Base-by-base conservation (phyloP, 30 jellyfish, hydroid and myxozoan species). In the Pseudorhiza aurosa region DNA sequence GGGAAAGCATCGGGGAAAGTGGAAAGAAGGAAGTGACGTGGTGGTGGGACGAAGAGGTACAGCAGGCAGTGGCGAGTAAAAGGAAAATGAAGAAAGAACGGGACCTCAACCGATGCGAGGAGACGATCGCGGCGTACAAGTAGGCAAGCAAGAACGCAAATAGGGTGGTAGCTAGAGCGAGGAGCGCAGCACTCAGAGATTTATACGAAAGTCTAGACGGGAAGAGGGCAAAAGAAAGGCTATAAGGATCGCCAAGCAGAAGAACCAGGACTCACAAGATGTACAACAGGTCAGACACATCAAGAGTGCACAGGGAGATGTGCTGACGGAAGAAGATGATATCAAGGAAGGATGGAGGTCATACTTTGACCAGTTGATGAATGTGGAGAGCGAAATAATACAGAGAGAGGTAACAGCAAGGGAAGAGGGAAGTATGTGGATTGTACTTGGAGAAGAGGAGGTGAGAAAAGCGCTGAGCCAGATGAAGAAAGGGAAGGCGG, bases 401-500 rank as follows among this genome's bases (percentile, higher is more conserved):
- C 14, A 37, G 8, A 35, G 88, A 26, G 56, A 11, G 58, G 35
- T 53, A 22, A 51, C 9, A 27, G 50, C 43, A 42, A 37, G 42
- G 14, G 65, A 8, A 39, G 72, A 58, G 26, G 11, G 79, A 75
- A 30, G 40, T 24, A 68, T 5, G 10, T 42, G 12, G n/a, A 45
- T 12, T 12, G 69, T 11, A 53, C n/a, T n/a, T n/a, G 35, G 14
- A 14, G 35, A 25, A 33, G 79, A 21, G 17, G 88, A 75, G 56
- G 88, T 75, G 68, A 56, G 15, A 42, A 33, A 8, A 1, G 88
- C 68, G 1, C 12, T 75, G 88, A 75, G 47, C n/a, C 19, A n/a
- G 56, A 56, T 75, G 88, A 75, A 75, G 69, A 75, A 32, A 6
- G 78, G 78, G 7, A 56, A 75, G 28, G 76, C 88, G 39, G 70